Evolutionary conservation across 2,888 invertebrate genomes (phyloP), one percentile per base, ranked within the genome.

Genomic region (Cremastinae sp.): DNA sequence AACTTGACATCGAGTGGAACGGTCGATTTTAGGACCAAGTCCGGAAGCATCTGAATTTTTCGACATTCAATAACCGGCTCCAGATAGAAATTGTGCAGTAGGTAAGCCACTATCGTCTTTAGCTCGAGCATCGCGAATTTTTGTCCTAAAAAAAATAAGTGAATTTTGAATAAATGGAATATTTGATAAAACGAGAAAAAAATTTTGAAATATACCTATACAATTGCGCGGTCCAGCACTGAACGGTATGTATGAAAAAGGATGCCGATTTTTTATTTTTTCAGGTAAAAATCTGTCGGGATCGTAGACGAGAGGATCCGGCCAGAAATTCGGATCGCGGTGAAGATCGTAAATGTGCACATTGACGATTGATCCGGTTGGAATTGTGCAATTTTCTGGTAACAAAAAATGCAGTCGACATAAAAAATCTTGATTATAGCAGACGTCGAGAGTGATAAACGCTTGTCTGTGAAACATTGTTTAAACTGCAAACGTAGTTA

Each of bases 151-250:
- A 28, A 5, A 28, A 28, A 28, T 3, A 3, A 3, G n/a, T n/a
- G n/a, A n/a, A n/a, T n/a, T n/a, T n/a, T n/a, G n/a, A n/a, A n/a
- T n/a, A n/a, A n/a, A n/a, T n/a, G n/a, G n/a, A n/a, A n/a, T n/a
- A n/a, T n/a, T n/a, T n/a, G n/a, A n/a, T n/a, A n/a, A n/a, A n/a
- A n/a, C n/a, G n/a, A n/a, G n/a, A n/a, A n/a, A n/a, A 28, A 28
- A 5, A 3, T 28, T 28, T 28, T n/a, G n/a, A 43, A 9, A 9
- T 14, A 22, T 28, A 93, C 93, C 94, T 79, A 94, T 93, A 80
- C 94, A 94, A 86, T 94, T 94, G 20, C 94, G 91, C 0, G 92
- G 92, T 1, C 94, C 94, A 0, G 93, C 94, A 83, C 94, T 94
- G 78, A 94, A 94, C 0, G 93, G 93, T 45, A 94, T 90, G 83